A percentile compares a stretch with the other conserved stretches of the same genome.
These are phyloP conservation scores for Prunella himalayana DNA, from an alignment of 2,113 vertebrate species.

Conservation along the genomic window DNA sequence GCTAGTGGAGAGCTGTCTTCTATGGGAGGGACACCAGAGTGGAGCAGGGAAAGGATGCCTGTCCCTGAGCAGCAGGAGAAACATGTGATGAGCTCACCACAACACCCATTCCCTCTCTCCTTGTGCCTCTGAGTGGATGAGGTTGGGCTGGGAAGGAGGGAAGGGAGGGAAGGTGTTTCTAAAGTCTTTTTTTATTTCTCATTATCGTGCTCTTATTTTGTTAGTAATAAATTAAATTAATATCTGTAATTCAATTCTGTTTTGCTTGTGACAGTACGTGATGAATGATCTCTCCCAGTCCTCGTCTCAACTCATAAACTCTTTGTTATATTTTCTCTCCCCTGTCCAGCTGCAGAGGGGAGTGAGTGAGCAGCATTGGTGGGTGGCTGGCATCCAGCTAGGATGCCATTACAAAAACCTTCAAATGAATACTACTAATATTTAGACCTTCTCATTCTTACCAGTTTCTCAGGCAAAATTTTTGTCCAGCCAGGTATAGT, in stretches of 20 bases:
- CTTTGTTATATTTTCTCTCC: neutral
- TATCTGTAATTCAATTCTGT: neutral
- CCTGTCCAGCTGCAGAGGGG: neutral
- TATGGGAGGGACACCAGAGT: neutral
- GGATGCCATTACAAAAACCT: neutral
- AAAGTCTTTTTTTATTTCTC: neutral
- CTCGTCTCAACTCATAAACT: no score
- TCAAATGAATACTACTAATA: neutral
- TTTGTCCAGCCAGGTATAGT: neutral
- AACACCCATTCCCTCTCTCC: neutral
- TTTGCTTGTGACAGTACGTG: neutral
- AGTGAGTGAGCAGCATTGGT: neutral
- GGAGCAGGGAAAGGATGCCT: neutral
- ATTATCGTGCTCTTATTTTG: neutral
- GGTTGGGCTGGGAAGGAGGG: neutral
- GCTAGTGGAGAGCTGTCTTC: neutral
- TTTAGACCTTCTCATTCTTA: neutral
- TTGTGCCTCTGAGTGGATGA: neutral
- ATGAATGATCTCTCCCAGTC: neutral
- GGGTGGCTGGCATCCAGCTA: no score
- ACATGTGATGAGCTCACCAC: neutral
- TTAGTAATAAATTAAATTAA: neutral
- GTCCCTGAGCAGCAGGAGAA: neutral
- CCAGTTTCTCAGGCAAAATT: neutral
- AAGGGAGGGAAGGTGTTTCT: neutral